These are phyloP conservation scores for Sorex maritimensis DNA, from an alignment of 2,797 vertebrate genomes.

Conservation along the genomic window DNA sequence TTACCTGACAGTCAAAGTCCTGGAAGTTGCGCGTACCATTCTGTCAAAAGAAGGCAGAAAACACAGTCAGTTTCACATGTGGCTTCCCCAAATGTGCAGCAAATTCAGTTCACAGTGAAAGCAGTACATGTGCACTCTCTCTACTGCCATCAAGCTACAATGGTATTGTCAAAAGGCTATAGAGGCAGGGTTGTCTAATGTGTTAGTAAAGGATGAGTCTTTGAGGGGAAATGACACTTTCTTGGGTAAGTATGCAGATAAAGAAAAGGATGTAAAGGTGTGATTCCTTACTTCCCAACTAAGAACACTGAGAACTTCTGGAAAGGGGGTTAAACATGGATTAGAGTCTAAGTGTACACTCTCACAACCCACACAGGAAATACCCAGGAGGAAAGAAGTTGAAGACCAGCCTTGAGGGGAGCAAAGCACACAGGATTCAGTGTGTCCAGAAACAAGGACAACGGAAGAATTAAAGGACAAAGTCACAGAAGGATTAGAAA, in stretches of 20 bases:
- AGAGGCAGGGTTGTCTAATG: neutral
- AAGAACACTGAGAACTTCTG: constrained; percentile 49
- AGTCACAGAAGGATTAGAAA: neutral
- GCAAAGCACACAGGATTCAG: neutral
- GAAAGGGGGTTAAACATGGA: neutral
- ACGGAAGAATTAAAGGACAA: constrained; percentile 51
- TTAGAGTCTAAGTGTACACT: constrained; percentile 11
- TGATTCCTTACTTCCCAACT: neutral
- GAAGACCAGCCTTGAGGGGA: neutral
- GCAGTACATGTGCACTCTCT: neutral
- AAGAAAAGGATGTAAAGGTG: constrained; percentile 62
- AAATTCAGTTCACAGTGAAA: constrained; percentile 77
- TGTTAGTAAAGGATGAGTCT: constrained; percentile 39
- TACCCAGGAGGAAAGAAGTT: constrained; percentile 2
- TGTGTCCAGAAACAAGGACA: constrained; percentile 25
- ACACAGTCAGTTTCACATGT: constrained; percentile 77
- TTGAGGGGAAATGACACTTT: constrained; percentile 29
- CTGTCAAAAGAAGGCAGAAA: constrained; percentile 90
- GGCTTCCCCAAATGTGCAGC: constrained; percentile 71
- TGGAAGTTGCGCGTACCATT: constrained; percentile 95
- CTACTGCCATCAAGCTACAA: constrained; percentile 53
- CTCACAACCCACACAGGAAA: neutral
- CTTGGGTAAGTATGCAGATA: constrained; percentile 19
- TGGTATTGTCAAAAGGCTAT: constrained; percentile 19
- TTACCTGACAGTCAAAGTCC: constrained; percentile 97